Base-by-base conservation (phyloP, 2,888 invertebrate genomes). In the Anodontia alba region DNA sequence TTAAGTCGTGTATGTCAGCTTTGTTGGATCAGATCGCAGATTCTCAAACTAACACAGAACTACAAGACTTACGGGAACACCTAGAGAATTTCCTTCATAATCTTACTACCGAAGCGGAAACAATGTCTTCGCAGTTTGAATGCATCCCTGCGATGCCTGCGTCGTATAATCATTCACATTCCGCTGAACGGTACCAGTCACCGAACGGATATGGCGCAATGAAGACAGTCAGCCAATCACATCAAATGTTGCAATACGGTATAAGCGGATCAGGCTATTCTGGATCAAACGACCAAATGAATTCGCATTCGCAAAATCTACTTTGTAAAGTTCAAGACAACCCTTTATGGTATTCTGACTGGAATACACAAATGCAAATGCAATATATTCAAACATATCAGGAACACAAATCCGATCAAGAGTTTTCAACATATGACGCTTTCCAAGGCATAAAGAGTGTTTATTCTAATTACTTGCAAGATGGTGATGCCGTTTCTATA, bases 381-480 rank as follows among this genome's bases (percentile, higher is more conserved):
- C 66, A 71, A n/a, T 46, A 70, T 20, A 49, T 67, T 1, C 23
- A 51, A n/a, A 5, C 38, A 7, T 43, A 73, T 42, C 57, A 43
- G 20, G 42, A 54, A n/a, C 62, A 38, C 26, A 38, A 68, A 12
- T 20, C 26, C 23, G 20, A n/a, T 20, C 57, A 57, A 36, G n/a
- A 62, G 23, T 15, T 23, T 20, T 36, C 73, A 29, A 12, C 36
- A 33, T 73, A 73, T 29, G 57, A 38, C 62, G 73, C 36, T 26
- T 51, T 73, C 5, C 62, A 62, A 20, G 62, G 62, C 12, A 57
- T 73, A 31, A 36, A 62, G 26, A 62, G 10, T 62, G 62, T 73
- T 43, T 73, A 62, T 73, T 57, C 57, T 20, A 73, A 73, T 62
- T 73, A 62, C 38, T 38, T 73, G 23, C 62, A 62, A 29, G 31